Percentiles rank a stretch among this genome's conserved stretches.
These are phyloP conservation scores for Pinctada fucata DNA, from an alignment of 2,888 invertebrate species.

Conservation along the genomic window DNA sequence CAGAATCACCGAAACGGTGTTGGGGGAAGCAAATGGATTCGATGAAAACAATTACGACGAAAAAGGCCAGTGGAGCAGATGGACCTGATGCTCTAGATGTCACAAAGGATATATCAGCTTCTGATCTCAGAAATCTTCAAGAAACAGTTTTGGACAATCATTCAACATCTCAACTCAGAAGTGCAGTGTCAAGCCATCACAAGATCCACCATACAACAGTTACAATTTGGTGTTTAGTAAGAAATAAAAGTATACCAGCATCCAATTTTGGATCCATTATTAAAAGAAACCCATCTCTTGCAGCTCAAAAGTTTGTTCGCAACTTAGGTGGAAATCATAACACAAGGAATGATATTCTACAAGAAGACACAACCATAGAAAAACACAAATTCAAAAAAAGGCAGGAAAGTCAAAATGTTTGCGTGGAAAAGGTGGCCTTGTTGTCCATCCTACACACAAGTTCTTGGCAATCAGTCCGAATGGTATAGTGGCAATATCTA, in stretches of 20 bases:
- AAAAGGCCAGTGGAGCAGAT: slow-evolving; percentile 10
- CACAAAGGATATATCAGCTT: background rate
- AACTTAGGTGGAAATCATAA: no score
- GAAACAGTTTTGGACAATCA: background rate
- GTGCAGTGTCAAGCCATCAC: slow-evolving; percentile 5
- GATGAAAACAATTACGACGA: background rate
- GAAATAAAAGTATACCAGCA: background rate
- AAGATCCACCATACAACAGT: background rate
- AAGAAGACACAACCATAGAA: no score
- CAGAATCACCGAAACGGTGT: background rate
- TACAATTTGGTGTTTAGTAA: background rate
- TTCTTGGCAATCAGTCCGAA: no score
- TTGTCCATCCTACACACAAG: no score
- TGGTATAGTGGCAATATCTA: no score
- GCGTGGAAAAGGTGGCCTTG: no score
- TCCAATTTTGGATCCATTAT: no score
- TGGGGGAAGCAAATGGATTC: slow-evolving; percentile 6
- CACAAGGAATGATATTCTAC: no score
- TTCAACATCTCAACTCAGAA: background rate
- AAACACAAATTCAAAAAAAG: no score
- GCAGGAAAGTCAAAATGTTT: no score
- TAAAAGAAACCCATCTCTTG: no score
- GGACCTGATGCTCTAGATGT: slow-evolving; percentile 10
- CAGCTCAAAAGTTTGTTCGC: no score
- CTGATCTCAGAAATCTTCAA: background rate